Conservation (phyloP, 64 coral and sea anemone species). For the Actinia equina region DNA sequence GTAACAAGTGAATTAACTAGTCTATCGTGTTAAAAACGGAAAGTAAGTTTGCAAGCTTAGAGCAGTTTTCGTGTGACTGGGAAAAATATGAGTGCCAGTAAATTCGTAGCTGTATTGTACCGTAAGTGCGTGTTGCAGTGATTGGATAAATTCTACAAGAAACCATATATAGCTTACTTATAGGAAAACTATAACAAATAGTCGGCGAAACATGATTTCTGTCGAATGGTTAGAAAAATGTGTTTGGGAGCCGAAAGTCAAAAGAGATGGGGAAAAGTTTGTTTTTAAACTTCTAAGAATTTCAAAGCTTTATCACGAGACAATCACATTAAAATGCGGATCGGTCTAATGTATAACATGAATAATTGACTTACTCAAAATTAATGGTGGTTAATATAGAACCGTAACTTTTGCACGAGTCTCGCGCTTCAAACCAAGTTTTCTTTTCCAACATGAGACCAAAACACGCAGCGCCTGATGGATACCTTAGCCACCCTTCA, state of each 20-base stretch:
- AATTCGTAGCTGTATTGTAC: too few relatives aligned
- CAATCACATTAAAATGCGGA: too few relatives aligned
- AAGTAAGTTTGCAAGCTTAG: background rate
- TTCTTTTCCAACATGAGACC: constrained; percentile 49
- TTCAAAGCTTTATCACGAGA: too few relatives aligned
- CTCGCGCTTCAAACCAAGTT: constrained; percentile 43
- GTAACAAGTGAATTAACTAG: constrained; percentile 54
- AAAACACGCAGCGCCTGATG: constrained; percentile 29
- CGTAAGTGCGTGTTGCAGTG: too few relatives aligned
- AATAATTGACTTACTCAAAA: background rate
- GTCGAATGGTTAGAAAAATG: too few relatives aligned
- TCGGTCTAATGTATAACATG: background rate
- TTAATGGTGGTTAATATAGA: constrained; percentile 18
- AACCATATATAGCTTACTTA: too few relatives aligned
- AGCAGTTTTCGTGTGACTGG: background rate
- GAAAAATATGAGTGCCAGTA: background rate
- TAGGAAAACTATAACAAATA: too few relatives aligned
- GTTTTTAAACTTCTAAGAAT: too few relatives aligned
- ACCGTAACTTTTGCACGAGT: constrained; percentile 8
- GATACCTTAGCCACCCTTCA: constrained; percentile 13
- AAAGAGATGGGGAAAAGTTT: too few relatives aligned
- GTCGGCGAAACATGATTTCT: too few relatives aligned
- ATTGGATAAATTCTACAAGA: too few relatives aligned
- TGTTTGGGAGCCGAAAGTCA: too few relatives aligned
- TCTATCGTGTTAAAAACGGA: background rate